These are phyloP conservation scores for Adoxophyes honmai DNA, from an alignment of 1,140 invertebrate species.

Conservation along the genomic window DNA sequence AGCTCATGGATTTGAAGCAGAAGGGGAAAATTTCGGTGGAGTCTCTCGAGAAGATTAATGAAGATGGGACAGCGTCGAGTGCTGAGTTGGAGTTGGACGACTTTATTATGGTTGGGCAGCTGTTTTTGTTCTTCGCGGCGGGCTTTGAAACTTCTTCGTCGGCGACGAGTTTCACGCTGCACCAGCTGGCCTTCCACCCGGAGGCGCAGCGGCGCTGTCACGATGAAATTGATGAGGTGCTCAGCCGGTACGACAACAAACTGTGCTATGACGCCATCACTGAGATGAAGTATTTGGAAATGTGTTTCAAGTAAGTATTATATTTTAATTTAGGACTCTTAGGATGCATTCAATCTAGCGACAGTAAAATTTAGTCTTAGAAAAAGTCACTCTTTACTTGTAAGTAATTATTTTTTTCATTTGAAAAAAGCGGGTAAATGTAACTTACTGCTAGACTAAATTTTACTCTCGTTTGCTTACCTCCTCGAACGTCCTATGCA, in stretches of 20 bases:
- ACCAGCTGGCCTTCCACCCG: constrained; percentile 72
- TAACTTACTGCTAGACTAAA: too few species aligned
- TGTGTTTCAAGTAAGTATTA: constrained; percentile 31
- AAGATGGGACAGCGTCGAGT: constrained; percentile 21
- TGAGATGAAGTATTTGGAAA: constrained; percentile 50
- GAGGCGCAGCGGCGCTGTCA: constrained; percentile 76
- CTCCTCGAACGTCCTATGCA: too few species aligned
- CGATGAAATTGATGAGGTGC: constrained; percentile 71
- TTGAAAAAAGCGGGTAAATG: too few species aligned
- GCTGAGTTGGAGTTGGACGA: constrained; percentile 30
- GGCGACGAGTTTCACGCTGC: constrained; percentile 64
- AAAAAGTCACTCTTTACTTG: too few species aligned
- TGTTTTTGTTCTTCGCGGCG: constrained; percentile 74
- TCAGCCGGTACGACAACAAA: constrained; percentile 41
- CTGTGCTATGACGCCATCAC: constrained; percentile 53
- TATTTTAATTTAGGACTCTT: neutral
- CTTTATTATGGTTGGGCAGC: constrained; percentile 57
- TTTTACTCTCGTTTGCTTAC: too few species aligned
- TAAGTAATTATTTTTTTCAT: too few species aligned
- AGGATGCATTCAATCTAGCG: too few species aligned
- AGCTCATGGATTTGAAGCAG: constrained; percentile 71
- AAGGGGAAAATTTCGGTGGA: constrained; percentile 39
- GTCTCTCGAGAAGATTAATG: constrained; percentile 60
- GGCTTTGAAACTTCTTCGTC: constrained; percentile 73
- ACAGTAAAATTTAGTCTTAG: too few species aligned